Evolutionary conservation across 2,113 vertebrate genomes (phyloP).

Genomic region (Sitta europaea): DNA sequence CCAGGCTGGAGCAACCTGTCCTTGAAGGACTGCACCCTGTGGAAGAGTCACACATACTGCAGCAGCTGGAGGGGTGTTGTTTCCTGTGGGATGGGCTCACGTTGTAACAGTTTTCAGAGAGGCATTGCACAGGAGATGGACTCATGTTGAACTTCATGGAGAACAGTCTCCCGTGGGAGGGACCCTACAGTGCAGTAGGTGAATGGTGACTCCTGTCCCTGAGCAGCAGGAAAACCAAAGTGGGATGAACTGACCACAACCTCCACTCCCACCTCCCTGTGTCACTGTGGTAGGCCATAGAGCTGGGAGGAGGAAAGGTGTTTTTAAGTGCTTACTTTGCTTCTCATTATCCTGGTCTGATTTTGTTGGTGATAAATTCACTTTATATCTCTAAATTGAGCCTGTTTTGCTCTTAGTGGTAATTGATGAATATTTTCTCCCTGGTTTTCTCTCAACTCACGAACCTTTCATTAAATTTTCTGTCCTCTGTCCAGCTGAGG

Average conservation of each 20-base stretch:
- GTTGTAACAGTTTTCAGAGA: background rate
- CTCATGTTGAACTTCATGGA: accelerated
- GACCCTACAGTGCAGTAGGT: accelerated
- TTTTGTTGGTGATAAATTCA: background rate
- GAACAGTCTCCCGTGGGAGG: too few relatives aligned
- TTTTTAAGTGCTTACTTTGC: background rate
- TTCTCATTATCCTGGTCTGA: background rate
- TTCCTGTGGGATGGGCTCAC: background rate
- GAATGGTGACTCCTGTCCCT: background rate
- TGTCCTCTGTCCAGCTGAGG: background rate
- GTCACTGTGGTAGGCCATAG: background rate
- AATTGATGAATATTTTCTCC: background rate
- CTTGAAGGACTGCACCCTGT: background rate
- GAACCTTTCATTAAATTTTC: background rate
- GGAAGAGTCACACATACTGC: accelerated
- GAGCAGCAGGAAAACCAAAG: background rate
- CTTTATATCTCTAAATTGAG: background rate
- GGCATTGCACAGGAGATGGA: background rate
- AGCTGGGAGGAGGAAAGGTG: background rate
- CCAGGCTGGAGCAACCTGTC: background rate
- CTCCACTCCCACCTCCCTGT: background rate
- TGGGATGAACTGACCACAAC: too few relatives aligned
- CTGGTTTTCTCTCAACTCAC: background rate
- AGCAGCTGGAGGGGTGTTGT: background rate
- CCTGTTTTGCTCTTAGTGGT: background rate